These are phyloP conservation scores for Brachyhypopomus gauderio DNA, from an alignment of 2,113 vertebrate species.

Conservation along the genomic window DNA sequence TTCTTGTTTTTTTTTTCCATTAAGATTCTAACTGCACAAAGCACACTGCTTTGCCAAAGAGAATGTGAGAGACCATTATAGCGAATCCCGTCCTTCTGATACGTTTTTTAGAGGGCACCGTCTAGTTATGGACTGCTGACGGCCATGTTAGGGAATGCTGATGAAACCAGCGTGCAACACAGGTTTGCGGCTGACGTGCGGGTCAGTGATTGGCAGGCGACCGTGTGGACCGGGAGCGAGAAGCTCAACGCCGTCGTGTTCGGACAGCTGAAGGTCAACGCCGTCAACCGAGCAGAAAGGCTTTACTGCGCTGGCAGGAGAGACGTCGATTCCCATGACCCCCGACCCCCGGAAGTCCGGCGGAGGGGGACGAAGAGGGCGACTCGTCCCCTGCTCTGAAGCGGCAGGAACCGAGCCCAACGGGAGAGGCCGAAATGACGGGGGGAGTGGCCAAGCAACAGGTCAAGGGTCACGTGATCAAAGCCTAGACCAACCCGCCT, in stretches of 20 bases:
- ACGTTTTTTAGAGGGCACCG: slow-evolving; percentile 20
- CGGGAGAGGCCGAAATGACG: background rate
- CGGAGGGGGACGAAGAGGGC: slow-evolving; percentile 11
- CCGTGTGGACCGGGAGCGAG: slow-evolving; percentile 8
- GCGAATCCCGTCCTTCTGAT: slow-evolving; percentile 12
- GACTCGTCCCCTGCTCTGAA: slow-evolving; percentile 4
- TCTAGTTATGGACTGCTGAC: slow-evolving; percentile 33
- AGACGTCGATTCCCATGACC: slow-evolving; percentile 4
- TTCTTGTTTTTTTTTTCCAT: background rate
- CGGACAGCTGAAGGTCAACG: slow-evolving; percentile 28
- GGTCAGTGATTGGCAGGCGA: slow-evolving; percentile 19
- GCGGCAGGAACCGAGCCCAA: slow-evolving; percentile 4
- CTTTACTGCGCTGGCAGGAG: slow-evolving; percentile 27
- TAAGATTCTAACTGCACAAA: background rate
- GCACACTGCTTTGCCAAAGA: background rate
- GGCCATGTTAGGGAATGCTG: slow-evolving; percentile 36
- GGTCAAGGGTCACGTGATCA: slow-evolving; percentile 13
- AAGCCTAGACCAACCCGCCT: background rate
- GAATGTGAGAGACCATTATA: slow-evolving; percentile 20
- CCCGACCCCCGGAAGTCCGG: background rate
- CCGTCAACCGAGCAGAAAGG: slow-evolving; percentile 19
- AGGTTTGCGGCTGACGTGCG: background rate
- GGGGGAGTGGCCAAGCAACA: background rate
- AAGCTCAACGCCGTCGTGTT: slow-evolving; percentile 11
- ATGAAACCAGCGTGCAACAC: slow-evolving; percentile 52